A percentile compares a stretch with the other conserved stretches of the same genome.
Evolutionary conservation across 1,140 invertebrate genomes (phyloP).

Genomic region (Condylostylus longicornis): DNA sequence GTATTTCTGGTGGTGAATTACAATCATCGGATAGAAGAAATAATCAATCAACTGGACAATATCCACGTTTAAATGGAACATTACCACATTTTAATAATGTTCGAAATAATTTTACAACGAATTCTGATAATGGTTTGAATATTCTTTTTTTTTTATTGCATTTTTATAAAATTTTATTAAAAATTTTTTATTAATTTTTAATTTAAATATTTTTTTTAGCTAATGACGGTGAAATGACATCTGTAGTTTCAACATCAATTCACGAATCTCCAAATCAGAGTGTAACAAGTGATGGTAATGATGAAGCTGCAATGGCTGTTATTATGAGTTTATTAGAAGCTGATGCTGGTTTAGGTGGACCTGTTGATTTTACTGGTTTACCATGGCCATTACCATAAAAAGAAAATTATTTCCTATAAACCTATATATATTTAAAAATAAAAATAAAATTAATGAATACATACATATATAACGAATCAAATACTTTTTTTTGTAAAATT

Average conservation of each 20-base stretch:
- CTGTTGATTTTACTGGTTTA: constrained; percentile 68
- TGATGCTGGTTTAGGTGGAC: constrained; percentile 43
- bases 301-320: constrained; percentile 81
- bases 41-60: neutral
- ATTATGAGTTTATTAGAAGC: constrained; percentile 84
- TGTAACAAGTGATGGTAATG: constrained; percentile 53
- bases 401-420: too few relatives aligned
- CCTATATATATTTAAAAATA: neutral
- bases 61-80: constrained; percentile 7
- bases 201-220: neutral
- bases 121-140: constrained; percentile 4
- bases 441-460: too few relatives aligned
- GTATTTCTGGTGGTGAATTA: neutral
- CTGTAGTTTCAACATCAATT: constrained; percentile 28
- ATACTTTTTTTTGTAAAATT: too few relatives aligned
- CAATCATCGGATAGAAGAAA: neutral
- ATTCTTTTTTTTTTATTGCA: neutral
- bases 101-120: neutral
- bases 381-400: constrained; percentile 76
- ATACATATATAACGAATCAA: too few relatives aligned
- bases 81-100: constrained; percentile 8
- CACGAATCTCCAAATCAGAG: constrained; percentile 34
- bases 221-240: neutral
- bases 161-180: too few relatives aligned
- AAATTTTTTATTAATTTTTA: neutral